A percentile compares a stretch with the other conserved stretches of the same genome.
phyloP scores from a whole-genome alignment of 1,140 invertebrate species.

The Papilio aristodemus region DNA sequence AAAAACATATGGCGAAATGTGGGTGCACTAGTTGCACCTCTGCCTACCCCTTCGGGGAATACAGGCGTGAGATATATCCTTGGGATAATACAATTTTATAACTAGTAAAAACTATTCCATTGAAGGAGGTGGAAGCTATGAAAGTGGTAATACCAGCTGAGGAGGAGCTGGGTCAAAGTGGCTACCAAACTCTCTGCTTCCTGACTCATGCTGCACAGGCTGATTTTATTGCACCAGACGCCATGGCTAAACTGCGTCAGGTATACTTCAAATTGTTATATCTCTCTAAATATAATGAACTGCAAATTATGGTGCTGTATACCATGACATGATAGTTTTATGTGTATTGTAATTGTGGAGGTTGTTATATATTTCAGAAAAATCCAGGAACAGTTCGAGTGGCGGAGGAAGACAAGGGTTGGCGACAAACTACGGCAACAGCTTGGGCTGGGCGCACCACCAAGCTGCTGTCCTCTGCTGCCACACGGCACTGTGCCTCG shows the following conservation, averaged over 20 bases:
- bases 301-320: too few species aligned
- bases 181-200: constrained; percentile 96
- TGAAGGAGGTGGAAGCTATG: constrained; percentile 93
- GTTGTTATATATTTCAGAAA: constrained; percentile 82
- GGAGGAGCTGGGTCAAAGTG: constrained; percentile 94
- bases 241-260: constrained; percentile 98
- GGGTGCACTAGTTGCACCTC: too few species aligned
- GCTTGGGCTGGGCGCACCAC: constrained; percentile 85
- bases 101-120: constrained; percentile 16
- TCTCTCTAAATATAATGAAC: too few species aligned
- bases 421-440: constrained; percentile 90
- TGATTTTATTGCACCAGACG: constrained; percentile 96
- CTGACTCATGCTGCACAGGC: constrained; percentile 93
- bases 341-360: constrained; percentile 20
- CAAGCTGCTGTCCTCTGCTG: constrained; percentile 87
- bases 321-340: constrained; percentile 21
- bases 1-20: too few species aligned
- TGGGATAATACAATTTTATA: too few species aligned
- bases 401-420: constrained; percentile 93
- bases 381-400: constrained; percentile 90
- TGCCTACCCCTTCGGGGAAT: too few species aligned
- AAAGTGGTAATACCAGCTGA: constrained; percentile 96
- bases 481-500: constrained; percentile 87
- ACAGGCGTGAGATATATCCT: too few species aligned
- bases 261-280: constrained; percentile 64